Conservation (phyloP, 2,113 vertebrate genomes). For the Rhizomys pruinosus region DNA sequence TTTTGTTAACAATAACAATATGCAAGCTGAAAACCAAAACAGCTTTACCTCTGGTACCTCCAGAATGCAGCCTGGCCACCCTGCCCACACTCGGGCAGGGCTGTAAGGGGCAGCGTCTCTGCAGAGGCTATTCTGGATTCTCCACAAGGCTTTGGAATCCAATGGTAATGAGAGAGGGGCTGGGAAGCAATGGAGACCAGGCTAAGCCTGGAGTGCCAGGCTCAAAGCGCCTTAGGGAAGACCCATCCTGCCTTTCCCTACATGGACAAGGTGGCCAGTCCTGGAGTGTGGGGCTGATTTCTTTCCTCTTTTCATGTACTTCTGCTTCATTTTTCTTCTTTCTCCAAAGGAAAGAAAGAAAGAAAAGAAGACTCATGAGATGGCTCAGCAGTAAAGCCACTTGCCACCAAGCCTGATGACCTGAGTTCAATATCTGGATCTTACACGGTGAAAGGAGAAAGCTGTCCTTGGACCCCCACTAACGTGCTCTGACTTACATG, state of each 20-base stretch:
- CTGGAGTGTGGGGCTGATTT: rapidly evolving
- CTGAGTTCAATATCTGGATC: not conserved
- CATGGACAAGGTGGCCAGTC: rapidly evolving
- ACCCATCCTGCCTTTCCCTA: rapidly evolving
- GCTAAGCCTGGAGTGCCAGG: rapidly evolving
- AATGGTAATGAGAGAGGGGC: not conserved
- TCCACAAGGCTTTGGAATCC: not conserved
- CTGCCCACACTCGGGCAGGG: not conserved
- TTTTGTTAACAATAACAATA: not conserved
- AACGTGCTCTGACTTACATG: not conserved
- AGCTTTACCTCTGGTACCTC: not conserved
- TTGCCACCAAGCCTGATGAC: not conserved
- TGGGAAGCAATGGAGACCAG: rapidly evolving
- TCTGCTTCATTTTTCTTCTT: not conserved
- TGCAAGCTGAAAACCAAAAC: conserved; percentile 6
- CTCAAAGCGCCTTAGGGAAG: rapidly evolving
- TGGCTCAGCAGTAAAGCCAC: not conserved
- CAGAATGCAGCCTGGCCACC: not conserved
- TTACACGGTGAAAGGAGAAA: not conserved
- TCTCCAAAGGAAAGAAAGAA: not conserved
- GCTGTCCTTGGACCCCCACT: not conserved
- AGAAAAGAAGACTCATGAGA: not conserved
- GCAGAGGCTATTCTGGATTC: not conserved
- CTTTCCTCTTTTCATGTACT: not conserved
- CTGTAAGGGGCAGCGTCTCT: not conserved